Conservation (phyloP, 2,113 vertebrate genomes). For the Podiceps cristatus region DNA sequence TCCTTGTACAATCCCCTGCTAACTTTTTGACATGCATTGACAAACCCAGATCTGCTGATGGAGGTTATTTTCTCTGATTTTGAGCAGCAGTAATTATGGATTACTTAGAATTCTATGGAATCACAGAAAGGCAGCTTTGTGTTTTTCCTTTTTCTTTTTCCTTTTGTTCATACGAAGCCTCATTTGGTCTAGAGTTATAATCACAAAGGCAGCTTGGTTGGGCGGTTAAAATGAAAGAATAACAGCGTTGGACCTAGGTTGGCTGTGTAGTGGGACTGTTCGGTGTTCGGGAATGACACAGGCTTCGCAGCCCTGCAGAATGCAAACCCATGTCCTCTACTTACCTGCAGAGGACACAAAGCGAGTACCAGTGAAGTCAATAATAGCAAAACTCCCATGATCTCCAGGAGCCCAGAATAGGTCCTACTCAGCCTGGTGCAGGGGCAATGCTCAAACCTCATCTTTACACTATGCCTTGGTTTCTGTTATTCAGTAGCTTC, state of each 20-base stretch:
- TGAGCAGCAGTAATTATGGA: neutral
- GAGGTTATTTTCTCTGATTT: neutral
- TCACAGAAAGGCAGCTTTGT: neutral
- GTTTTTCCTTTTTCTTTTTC: fast-evolving
- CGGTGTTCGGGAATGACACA: neutral
- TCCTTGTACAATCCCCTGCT: neutral
- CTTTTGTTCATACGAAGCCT: neutral
- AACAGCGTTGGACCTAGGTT: neutral
- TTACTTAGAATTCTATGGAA: neutral
- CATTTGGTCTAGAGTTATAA: neutral
- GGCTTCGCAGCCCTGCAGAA: neutral
- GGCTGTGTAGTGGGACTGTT: neutral
- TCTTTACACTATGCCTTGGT: neutral
- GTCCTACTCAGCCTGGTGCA: neutral
- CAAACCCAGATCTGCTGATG: neutral
- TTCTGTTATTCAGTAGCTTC: neutral
- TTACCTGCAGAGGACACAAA: neutral
- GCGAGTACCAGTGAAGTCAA: neutral
- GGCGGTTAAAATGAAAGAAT: neutral
- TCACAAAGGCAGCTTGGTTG: neutral
- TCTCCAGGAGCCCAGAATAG: neutral
- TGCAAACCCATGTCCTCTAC: neutral
- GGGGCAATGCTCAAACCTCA: neutral
- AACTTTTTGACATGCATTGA: neutral
- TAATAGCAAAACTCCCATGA: neutral